These are phyloP conservation scores for Microctonus aethiopoides DNA, from an alignment of 2,888 invertebrate genomes.

Conservation along the genomic window DNA sequence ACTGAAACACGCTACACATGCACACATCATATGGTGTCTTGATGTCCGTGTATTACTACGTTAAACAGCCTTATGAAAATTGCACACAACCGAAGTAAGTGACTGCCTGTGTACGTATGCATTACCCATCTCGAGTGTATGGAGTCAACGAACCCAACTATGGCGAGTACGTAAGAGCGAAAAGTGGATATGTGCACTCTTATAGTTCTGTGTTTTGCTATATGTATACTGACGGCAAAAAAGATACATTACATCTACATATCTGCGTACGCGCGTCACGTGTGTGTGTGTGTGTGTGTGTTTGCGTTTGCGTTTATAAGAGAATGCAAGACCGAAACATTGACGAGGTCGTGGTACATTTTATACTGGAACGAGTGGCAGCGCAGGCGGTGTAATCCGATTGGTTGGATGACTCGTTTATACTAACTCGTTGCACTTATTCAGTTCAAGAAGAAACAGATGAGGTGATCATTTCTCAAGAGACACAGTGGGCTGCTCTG, in stretches of 20 bases:
- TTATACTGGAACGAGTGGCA: slow-evolving; percentile 3
- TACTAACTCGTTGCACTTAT: neutral
- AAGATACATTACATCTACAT: neutral
- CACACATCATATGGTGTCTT: no score
- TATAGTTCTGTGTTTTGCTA: neutral
- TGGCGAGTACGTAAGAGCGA: slow-evolving; percentile 19
- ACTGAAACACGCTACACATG: neutral
- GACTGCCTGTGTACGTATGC: slow-evolving; percentile 35
- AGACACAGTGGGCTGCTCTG: slow-evolving; percentile 28
- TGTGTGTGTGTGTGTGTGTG: no score
- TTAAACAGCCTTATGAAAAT: no score
- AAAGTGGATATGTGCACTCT: neutral
- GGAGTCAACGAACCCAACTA: slow-evolving; percentile 46
- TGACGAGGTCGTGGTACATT: slow-evolving; percentile 48
- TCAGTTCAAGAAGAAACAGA: slow-evolving; percentile 16
- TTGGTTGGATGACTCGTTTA: slow-evolving; percentile 4
- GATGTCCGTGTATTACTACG: no score
- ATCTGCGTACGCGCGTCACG: no score
- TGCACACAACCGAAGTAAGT: slow-evolving; percentile 14
- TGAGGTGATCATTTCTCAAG: slow-evolving; percentile 10
- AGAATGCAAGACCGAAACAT: slow-evolving; percentile 39
- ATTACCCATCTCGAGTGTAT: slow-evolving; percentile 22
- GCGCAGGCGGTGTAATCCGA: neutral
- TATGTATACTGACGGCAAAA: neutral
- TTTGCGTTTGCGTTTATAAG: no score